A percentile compares a stretch with the other conserved stretches of the same genome.
These are phyloP conservation scores for Crotophaga sulcirostris DNA, from an alignment of 2,113 vertebrate species.

Conservation along the genomic window DNA sequence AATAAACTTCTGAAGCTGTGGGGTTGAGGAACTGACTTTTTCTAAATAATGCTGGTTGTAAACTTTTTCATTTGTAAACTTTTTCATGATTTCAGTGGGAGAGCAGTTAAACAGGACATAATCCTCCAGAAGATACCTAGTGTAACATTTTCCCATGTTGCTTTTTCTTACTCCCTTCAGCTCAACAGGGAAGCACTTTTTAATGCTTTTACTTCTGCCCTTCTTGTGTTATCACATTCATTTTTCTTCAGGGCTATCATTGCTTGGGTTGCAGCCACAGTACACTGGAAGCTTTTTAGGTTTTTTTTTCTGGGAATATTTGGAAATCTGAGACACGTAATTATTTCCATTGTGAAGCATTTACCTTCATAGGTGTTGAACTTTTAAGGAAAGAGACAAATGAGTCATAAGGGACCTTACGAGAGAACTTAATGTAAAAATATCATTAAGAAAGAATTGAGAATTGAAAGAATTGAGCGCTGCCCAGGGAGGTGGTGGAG, in stretches of 20 bases:
- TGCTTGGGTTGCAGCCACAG: background rate
- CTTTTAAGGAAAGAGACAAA: background rate
- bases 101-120: background rate
- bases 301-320: background rate
- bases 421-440: background rate
- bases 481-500: too few relatives aligned
- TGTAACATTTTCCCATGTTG: background rate
- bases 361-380: background rate
- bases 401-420: background rate
- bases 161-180: background rate
- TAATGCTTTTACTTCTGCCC: background rate
- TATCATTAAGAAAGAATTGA: too few relatives aligned
- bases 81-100: background rate
- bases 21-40: background rate
- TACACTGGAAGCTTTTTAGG: background rate
- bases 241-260: background rate
- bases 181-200: background rate
- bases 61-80: too few relatives aligned
- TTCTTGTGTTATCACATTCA: rapidly evolving
- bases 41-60: background rate
- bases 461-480: too few relatives aligned
- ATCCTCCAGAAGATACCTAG: background rate
- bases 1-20: background rate
- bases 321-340: background rate
- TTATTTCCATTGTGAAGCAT: background rate